A percentile compares a stretch with the other conserved stretches of the same genome.
Conservation (phyloP, 2,888 invertebrate genomes). For the Argyra leucocephala region DNA sequence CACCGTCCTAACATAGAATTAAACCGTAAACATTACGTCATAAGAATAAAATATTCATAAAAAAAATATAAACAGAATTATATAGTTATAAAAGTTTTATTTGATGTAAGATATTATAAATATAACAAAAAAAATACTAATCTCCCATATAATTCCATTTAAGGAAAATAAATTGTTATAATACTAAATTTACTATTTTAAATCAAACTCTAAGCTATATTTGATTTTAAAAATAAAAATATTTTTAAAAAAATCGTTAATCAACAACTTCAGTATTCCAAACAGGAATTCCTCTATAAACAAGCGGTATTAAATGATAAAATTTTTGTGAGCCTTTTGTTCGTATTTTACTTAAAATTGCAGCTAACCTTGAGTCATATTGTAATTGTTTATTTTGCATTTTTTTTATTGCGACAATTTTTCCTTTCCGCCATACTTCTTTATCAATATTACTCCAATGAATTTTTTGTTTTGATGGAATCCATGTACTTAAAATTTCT, state of each 20-base stretch:
- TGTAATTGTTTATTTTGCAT: background rate
- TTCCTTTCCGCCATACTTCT: conserved; percentile 31
- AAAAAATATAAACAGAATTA: no score
- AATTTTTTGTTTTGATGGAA: conserved; percentile 27
- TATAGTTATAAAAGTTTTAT: no score
- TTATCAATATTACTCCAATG: conserved; percentile 40
- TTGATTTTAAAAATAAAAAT: background rate
- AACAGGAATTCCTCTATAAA: conserved; percentile 21
- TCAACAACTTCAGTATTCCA: conserved; percentile 11
- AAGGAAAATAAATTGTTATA: background rate
- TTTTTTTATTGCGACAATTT: background rate
- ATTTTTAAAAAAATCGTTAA: background rate
- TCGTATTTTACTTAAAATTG: conserved; percentile 15
- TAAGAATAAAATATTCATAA: background rate
- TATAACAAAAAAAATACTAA: background rate
- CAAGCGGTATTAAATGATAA: conserved; percentile 14
- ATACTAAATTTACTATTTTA: no score
- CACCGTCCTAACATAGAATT: background rate
- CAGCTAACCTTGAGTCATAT: conserved; percentile 15
- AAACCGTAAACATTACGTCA: background rate
- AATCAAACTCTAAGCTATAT: background rate
- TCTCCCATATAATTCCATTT: no score
- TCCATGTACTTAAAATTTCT: conserved; percentile 38
- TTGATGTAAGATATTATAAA: no score
- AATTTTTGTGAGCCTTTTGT: background rate